Evolutionary conservation across 2,113 vertebrate species (phyloP), one percentile per base, ranked within the genome.

Genomic region (Apodemus speciosus): DNA sequence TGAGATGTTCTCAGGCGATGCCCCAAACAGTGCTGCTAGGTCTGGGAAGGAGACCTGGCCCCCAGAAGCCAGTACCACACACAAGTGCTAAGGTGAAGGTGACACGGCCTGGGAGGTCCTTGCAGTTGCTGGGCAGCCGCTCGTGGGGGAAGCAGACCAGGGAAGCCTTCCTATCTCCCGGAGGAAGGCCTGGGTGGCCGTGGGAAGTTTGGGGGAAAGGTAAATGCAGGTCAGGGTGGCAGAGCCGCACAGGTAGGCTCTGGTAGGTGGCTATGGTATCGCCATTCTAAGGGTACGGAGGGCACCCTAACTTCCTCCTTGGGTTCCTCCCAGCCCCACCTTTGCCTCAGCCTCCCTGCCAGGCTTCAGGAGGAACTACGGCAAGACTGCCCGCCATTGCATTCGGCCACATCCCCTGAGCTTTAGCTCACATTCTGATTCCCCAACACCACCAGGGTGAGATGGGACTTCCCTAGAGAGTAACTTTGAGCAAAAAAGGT

Each of bases 401-500:
- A 21, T 30, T 35, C 38, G 8, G 51, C 72, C 89, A 85, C 83
- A 40, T 60, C 85, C 87, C 81, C 14, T 2, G 43, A 58, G 58
- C 56, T 89, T 91, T 91, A 77, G 76, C 83, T 86, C 90, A 91
- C 86, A 91, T 80, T 93, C 92, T 88, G 90, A 94, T 93, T 93
- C 51, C 83, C 58, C 86, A 95, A 51, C 38, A 43, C 53, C 21
- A 58, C 49, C 9, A 1, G 6, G 18, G 58, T 58, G 38, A 53
- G 43, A 6, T 40, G 49, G n/a, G 27, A 40, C 49, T 51, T 66
- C 73, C 40, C 25, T 25, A 56, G 71, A 16, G 56, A n/a, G 20
- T 14, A 46, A 46, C 60, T 85, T 80, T 77, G 81, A 66, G 30
- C 40, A 43, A 62, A 43, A 83, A 60, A 58, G 38, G 49, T 53